Conservation (phyloP, 2,113 vertebrate genomes). For the Ardeotis arabs region DNA sequence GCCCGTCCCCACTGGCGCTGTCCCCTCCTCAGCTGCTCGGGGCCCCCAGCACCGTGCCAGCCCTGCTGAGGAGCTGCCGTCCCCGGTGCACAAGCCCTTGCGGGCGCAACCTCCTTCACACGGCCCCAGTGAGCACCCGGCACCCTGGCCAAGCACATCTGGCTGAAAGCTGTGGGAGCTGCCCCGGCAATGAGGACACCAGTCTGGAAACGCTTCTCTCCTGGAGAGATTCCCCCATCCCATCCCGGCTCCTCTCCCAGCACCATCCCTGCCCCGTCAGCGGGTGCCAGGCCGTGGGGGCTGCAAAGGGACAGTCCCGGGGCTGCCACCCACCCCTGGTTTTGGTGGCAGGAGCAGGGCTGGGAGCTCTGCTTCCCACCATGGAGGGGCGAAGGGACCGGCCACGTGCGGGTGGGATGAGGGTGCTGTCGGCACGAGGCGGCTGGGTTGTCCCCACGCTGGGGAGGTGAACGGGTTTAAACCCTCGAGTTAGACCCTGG, state of each 20-base stretch:
- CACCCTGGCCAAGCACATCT: slow-evolving; percentile 24
- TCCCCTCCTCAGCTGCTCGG: fast-evolving
- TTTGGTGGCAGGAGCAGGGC: not conserved
- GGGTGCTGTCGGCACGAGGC: not conserved
- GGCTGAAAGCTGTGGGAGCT: slow-evolving; percentile 56
- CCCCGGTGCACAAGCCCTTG: fast-evolving
- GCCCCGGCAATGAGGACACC: slow-evolving; percentile 46
- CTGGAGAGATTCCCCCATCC: not conserved
- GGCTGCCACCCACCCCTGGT: not conserved
- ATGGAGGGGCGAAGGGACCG: not conserved
- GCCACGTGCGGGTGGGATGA: fast-evolving
- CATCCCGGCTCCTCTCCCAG: not conserved
- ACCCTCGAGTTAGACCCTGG: not conserved
- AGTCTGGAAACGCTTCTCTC: not conserved
- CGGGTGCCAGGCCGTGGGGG: fast-evolving
- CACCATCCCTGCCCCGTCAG: not conserved
- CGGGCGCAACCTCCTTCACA: not conserved
- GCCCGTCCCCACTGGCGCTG: fast-evolving
- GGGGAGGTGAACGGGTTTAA: not conserved
- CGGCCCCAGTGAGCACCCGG: fast-evolving
- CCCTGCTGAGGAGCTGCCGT: fast-evolving
- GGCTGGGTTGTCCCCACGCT: not conserved
- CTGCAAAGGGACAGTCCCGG: not conserved
- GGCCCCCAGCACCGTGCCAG: fast-evolving
- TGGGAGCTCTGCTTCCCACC: not conserved